Percentiles rank a stretch among this genome's conserved stretches.
Conservation (phyloP, 2,888 invertebrate genomes). For the Amblyjoppa proteus region DNA sequence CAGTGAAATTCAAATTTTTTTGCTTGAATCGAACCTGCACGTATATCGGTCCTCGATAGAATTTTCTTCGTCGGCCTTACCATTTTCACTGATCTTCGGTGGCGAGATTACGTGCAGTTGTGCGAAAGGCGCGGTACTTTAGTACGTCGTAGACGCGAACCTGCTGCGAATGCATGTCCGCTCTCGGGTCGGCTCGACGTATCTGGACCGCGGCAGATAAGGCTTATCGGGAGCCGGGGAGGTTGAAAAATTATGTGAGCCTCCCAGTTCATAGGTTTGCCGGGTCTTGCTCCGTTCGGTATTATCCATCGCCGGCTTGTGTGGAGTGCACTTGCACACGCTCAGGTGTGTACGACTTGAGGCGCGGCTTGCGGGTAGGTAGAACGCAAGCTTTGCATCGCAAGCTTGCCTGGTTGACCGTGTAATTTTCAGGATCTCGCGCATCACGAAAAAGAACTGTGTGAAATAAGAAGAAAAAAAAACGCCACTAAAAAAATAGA, state of each 20-base stretch:
- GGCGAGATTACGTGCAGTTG: slow-evolving; percentile 5
- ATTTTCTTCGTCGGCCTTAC: neutral
- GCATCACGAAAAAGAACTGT: neutral
- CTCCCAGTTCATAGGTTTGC: slow-evolving; percentile 12
- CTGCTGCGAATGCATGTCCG: slow-evolving; percentile 42
- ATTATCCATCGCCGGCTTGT: slow-evolving; percentile 15
- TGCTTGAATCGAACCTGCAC: neutral
- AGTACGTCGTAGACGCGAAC: neutral
- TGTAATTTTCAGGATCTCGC: slow-evolving; percentile 28
- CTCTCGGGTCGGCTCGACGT: slow-evolving; percentile 50
- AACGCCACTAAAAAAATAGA: neutral
- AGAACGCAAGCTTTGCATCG: neutral
- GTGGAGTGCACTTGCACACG: neutral
- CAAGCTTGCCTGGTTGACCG: slow-evolving; percentile 1
- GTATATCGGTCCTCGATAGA: slow-evolving; percentile 8
- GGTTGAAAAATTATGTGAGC: slow-evolving; percentile 59
- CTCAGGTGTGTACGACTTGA: neutral
- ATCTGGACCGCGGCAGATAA: slow-evolving; percentile 61
- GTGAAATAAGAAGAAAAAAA: neutral
- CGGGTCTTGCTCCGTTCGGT: slow-evolving; percentile 1
- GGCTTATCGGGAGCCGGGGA: slow-evolving; percentile 53
- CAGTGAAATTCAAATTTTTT: neutral
- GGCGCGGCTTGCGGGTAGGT: neutral
- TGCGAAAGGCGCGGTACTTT: slow-evolving; percentile 14
- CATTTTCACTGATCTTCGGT: slow-evolving; percentile 9